phyloP scores from a whole-genome alignment of 2,113 vertebrate genomes.

The Anguilla rostrata region DNA sequence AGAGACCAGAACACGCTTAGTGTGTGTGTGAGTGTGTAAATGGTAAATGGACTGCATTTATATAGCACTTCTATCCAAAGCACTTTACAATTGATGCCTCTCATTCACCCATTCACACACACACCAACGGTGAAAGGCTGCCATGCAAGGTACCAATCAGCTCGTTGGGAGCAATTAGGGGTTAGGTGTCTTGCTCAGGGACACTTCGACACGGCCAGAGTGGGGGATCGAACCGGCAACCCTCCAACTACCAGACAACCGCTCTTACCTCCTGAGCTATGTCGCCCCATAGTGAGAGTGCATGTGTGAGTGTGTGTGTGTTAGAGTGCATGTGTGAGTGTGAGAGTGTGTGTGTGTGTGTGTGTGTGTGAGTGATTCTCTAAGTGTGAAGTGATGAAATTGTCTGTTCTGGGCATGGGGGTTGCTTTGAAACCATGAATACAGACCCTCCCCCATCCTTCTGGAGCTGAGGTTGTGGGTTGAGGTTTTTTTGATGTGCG shows the following conservation, averaged over 20 bases:
- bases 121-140: no score
- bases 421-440: background rate
- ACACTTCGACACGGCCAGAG: no score
- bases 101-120: no score
- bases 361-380: background rate
- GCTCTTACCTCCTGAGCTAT: no score
- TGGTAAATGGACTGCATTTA: background rate
- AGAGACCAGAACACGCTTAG: conserved; percentile 26
- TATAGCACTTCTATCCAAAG: no score
- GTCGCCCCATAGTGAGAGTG: background rate
- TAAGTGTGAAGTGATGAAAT: background rate
- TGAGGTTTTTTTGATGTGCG: background rate
- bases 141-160: no score
- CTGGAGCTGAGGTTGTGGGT: background rate
- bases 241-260: no score
- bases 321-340: background rate
- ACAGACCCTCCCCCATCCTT: background rate
- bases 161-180: no score
- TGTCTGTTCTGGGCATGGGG: background rate
- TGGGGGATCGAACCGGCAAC: no score
- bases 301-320: background rate
- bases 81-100: no score
- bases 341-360: background rate
- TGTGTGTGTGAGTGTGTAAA: background rate
- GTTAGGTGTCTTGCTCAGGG: no score